Evolutionary conservation across 2,113 vertebrate species (phyloP).

Genomic region (Melanerpes formicivorus): DNA sequence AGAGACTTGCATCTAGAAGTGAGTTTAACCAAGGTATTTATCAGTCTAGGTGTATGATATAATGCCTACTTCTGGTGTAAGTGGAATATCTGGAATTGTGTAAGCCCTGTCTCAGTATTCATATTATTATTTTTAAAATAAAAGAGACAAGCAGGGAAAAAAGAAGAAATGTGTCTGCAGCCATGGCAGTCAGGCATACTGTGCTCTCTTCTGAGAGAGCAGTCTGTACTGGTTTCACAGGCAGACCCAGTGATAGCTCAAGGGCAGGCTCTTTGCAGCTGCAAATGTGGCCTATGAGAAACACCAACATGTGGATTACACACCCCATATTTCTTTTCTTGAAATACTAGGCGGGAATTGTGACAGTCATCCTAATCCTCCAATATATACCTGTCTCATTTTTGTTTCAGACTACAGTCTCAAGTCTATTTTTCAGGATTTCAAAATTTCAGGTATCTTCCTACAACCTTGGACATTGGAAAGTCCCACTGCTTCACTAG

Average conservation of each 20-base stretch:
- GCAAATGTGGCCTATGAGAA: not conserved
- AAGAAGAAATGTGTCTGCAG: not conserved
- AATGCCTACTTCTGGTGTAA: not conserved
- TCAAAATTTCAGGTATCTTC: not conserved
- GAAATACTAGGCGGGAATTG: not conserved
- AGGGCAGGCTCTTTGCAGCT: not conserved
- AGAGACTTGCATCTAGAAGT: not conserved
- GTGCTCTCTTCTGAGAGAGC: not conserved
- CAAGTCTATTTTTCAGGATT: not conserved
- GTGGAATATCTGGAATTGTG: not conserved
- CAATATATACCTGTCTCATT: not conserved
- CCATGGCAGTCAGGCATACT: not conserved
- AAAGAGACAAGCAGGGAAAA: not conserved
- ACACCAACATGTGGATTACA: not conserved
- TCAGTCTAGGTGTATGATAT: not conserved
- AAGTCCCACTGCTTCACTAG: not conserved
- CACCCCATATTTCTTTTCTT: not conserved
- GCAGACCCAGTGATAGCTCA: not conserved
- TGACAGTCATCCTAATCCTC: not conserved
- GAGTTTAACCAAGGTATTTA: not conserved
- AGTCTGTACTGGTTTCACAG: not conserved
- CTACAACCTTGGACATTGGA: not conserved
- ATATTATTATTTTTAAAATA: not conserved
- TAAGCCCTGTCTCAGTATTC: not conserved
- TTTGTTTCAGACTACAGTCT: not conserved